Percentiles rank a stretch among this genome's conserved stretches.
Evolutionary conservation across 2,888 invertebrate genomes (phyloP).

Genomic region (Hecatera dysodea): DNA sequence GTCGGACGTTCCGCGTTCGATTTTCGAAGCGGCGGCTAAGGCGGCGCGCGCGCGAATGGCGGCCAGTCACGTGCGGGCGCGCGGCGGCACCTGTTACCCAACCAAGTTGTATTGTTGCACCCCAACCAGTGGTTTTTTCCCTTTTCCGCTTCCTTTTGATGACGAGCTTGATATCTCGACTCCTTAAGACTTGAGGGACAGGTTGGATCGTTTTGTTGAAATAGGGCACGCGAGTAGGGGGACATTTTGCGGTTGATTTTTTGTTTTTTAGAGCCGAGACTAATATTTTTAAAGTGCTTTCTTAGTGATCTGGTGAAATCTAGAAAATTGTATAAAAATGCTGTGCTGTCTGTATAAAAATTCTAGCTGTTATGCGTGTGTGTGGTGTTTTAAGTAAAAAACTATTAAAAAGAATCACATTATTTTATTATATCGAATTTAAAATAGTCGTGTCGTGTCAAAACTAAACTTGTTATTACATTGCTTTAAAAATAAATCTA

Average conservation of each 20-base stretch:
- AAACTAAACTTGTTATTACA: not conserved
- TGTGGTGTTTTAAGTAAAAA: not conserved
- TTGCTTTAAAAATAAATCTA: not conserved
- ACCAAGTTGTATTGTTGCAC: slow-evolving; percentile 78
- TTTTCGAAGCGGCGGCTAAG: slow-evolving; percentile 83
- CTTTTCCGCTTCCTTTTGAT: slow-evolving; percentile 74
- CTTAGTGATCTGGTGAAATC: not conserved
- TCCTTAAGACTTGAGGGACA: slow-evolving; percentile 34
- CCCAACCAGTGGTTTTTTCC: slow-evolving; percentile 70
- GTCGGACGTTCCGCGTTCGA: slow-evolving; percentile 79
- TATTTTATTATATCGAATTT: no score
- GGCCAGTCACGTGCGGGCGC: slow-evolving; percentile 83
- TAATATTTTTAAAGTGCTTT: not conserved
- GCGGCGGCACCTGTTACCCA: slow-evolving; percentile 81
- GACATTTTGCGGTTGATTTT: slow-evolving; percentile 11
- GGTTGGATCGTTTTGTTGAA: slow-evolving; percentile 41
- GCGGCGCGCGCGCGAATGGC: slow-evolving; percentile 89
- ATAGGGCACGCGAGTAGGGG: slow-evolving; percentile 25
- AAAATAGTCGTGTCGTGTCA: no score
- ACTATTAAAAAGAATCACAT: not conserved
- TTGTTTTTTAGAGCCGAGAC: slow-evolving; percentile 5
- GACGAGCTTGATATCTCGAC: slow-evolving; percentile 43
- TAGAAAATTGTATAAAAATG: not conserved
- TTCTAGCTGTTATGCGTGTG: not conserved
- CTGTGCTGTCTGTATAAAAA: not conserved